These are phyloP conservation scores for Choloepus hoffmanni DNA, from an alignment of 2,113 vertebrate species.

Conservation along the genomic window DNA sequence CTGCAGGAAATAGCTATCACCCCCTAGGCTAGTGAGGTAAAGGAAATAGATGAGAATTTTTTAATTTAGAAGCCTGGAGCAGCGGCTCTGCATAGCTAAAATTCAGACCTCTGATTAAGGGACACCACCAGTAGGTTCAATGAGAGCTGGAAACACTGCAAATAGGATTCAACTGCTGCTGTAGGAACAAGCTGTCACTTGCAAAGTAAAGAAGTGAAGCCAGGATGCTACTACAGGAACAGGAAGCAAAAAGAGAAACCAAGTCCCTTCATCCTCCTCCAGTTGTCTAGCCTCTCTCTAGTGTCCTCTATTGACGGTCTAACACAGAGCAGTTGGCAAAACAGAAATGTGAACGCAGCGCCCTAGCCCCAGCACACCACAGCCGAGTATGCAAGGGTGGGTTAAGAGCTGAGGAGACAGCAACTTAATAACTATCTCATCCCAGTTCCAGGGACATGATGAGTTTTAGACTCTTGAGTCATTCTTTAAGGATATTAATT, in stretches of 20 bases:
- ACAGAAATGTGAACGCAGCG: not conserved
- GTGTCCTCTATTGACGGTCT: not conserved
- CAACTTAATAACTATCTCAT: not conserved
- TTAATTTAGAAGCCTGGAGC: not conserved
- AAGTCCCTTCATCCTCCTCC: not conserved
- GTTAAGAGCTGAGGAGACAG: not conserved
- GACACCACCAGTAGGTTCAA: not conserved
- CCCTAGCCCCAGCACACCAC: not conserved
- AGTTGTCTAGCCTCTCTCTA: not conserved
- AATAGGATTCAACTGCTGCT: not conserved
- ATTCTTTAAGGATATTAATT: not conserved
- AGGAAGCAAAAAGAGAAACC: not conserved
- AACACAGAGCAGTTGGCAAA: not conserved
- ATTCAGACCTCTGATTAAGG: too few relatives aligned
- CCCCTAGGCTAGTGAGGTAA: not conserved
- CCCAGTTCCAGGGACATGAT: not conserved
- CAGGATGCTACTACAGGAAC: not conserved
- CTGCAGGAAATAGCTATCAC: not conserved
- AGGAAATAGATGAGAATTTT: not conserved
- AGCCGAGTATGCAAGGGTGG: not conserved
- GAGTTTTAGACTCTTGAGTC: not conserved
- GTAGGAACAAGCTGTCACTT: not conserved
- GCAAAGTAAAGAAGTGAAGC: too few relatives aligned
- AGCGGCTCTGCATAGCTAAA: not conserved
- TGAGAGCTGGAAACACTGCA: not conserved